These are phyloP conservation scores for Ceramica pisi DNA, from an alignment of 2,888 invertebrate genomes.

Conservation along the genomic window DNA sequence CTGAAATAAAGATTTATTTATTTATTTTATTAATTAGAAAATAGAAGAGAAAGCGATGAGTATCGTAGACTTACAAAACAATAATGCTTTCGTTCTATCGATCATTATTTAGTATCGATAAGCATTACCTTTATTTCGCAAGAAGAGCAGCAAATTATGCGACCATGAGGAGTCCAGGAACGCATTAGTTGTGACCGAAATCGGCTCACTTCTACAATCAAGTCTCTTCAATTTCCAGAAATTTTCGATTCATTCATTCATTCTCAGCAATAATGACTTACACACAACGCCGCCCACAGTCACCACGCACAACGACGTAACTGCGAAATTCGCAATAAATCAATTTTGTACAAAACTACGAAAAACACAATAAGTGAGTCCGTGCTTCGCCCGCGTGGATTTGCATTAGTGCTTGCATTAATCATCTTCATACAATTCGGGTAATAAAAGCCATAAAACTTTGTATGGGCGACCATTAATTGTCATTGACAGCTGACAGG, in stretches of 20 bases:
- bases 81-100: too few species aligned
- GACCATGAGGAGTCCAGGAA: not conserved
- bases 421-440: slow-evolving; percentile 88
- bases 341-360: slow-evolving; percentile 86
- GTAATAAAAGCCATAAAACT: slow-evolving; percentile 89
- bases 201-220: not conserved
- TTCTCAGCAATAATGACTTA: slow-evolving; percentile 24
- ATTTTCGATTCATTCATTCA: slow-evolving; percentile 25
- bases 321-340: slow-evolving; percentile 84
- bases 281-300: slow-evolving; percentile 74
- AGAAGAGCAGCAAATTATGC: not conserved
- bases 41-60: too few species aligned
- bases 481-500: slow-evolving; percentile 90
- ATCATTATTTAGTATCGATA: not conserved
- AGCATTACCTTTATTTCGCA: too few species aligned
- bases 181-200: not conserved
- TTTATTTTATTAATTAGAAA: too few species aligned
- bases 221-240: not conserved
- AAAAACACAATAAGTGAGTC: slow-evolving; percentile 77
- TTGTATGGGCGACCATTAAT: slow-evolving; percentile 89
- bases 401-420: slow-evolving; percentile 91
- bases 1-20: too few species aligned
- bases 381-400: slow-evolving; percentile 85
- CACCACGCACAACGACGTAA: slow-evolving; percentile 74
- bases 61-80: too few species aligned